Conservation (phyloP, 2,888 invertebrate species). For the Ochropacha duplaris region DNA sequence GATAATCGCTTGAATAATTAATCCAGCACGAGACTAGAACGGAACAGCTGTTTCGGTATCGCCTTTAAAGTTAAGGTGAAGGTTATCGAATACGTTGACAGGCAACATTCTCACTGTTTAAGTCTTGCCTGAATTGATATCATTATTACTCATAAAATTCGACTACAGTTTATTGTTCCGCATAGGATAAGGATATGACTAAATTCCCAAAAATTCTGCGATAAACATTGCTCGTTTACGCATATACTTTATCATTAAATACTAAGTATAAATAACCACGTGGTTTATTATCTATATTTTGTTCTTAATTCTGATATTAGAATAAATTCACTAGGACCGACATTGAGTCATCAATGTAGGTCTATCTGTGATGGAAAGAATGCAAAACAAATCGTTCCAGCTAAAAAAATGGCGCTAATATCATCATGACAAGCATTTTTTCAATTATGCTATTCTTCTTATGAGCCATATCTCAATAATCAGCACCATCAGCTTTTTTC, state of each 20-base stretch:
- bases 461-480: background rate
- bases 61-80: background rate
- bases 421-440: background rate
- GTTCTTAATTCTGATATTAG: background rate
- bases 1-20: slow-evolving; percentile 1
- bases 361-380: background rate
- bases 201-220: background rate
- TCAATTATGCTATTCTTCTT: background rate
- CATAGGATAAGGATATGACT: background rate
- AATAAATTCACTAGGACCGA: too few relatives aligned
- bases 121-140: background rate
- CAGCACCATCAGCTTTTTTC: too few relatives aligned
- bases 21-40: slow-evolving; percentile 1
- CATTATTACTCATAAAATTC: background rate
- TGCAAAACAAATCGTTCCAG: too few relatives aligned
- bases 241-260: background rate
- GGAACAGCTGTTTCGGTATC: background rate
- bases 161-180: background rate
- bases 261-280: background rate
- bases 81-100: background rate
- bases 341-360: background rate
- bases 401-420: background rate
- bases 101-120: background rate
- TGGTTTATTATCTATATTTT: background rate
- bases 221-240: background rate